Evolutionary conservation across 2,888 invertebrate species (phyloP), one percentile per base, ranked within the genome.

Genomic region (Choreutis nemorana): DNA sequence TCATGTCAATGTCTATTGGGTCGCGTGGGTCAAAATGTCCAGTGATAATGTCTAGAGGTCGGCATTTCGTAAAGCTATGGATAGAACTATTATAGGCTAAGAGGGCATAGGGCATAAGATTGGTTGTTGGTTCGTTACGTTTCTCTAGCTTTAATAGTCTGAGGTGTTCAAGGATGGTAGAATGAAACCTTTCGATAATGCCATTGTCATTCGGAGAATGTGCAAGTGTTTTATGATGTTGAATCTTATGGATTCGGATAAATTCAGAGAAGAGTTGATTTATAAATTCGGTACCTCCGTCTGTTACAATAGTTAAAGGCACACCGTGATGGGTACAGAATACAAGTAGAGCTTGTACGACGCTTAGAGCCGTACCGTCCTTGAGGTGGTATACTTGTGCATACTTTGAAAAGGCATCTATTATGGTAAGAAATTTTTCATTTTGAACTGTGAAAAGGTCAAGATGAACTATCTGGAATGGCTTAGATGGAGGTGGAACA

Each of bases 151-250:
- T 30, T 23, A 41, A 26, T 11, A 41, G 33, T 16, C 43, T 24
- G 2, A 44, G 26, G 24, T 44, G 41, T 32, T 44, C 44, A 8
- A 41, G 9, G 3, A 41, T 8, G 2, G 44, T 44, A 1, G 30
- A 35, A 20, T 40, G 40, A 9, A 41, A 35, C 13, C 41, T 11
- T 16, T 41, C 41, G 1, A 43, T 27, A 6, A 29, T 45, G 14
- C 45, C 46, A 14, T 42, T 32, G 14, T 42, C 45, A 32, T 42
- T 22, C 29, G 32, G 16, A 27, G 45, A 13, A 34, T 45, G 18
- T 31, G 37, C 15, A 31, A 39, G 12, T 31, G 36, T 18, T 16
- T 18, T 28, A 21, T 32, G 29, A 14, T 33, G 33, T 7, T 29
- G 16, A 2, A 29, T 33, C 20, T n/a, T 36, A 14, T 33, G 23